Evolutionary conservation across 2,113 vertebrate genomes (phyloP).

Genomic region (Epinephelus lanceolatus): DNA sequence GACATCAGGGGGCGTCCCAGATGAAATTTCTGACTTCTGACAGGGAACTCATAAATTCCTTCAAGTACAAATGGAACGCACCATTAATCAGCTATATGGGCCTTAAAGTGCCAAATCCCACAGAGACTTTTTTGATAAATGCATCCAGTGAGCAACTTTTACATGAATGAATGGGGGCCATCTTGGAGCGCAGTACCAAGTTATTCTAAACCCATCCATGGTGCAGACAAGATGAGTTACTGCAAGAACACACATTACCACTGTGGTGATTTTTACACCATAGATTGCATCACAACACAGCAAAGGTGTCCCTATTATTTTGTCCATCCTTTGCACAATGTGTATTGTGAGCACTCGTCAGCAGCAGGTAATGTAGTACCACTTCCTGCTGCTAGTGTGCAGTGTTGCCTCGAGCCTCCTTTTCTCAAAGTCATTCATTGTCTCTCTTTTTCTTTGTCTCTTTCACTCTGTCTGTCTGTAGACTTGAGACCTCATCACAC

Average conservation of each 20-base stretch:
- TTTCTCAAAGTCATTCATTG: slow-evolving; percentile 53
- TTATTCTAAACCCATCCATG: not conserved
- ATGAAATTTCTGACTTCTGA: too few relatives aligned
- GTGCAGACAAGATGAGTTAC: not conserved
- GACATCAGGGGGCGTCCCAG: too few relatives aligned
- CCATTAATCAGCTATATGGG: too few relatives aligned
- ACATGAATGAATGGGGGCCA: too few relatives aligned
- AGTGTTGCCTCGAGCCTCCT: slow-evolving; percentile 65
- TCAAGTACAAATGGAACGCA: too few relatives aligned
- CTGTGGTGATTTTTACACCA: not conserved
- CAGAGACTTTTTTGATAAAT: too few relatives aligned
- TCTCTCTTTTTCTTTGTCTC: slow-evolving; percentile 32
- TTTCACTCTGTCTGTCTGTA: slow-evolving; percentile 37
- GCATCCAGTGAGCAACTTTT: too few relatives aligned
- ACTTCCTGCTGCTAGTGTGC: slow-evolving; percentile 68
- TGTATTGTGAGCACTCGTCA: not conserved
- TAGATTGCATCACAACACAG: not conserved
- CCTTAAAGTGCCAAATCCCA: too few relatives aligned
- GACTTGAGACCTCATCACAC: slow-evolving; percentile 43
- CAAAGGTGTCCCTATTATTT: not conserved
- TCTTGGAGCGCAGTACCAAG: not conserved
- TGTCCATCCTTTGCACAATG: not conserved
- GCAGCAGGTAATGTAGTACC: slow-evolving; percentile 59
- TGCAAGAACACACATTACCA: not conserved
- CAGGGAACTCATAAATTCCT: too few relatives aligned